These are phyloP conservation scores for Botia almorhae DNA, from an alignment of 2,797 vertebrate species.

Conservation along the genomic window DNA sequence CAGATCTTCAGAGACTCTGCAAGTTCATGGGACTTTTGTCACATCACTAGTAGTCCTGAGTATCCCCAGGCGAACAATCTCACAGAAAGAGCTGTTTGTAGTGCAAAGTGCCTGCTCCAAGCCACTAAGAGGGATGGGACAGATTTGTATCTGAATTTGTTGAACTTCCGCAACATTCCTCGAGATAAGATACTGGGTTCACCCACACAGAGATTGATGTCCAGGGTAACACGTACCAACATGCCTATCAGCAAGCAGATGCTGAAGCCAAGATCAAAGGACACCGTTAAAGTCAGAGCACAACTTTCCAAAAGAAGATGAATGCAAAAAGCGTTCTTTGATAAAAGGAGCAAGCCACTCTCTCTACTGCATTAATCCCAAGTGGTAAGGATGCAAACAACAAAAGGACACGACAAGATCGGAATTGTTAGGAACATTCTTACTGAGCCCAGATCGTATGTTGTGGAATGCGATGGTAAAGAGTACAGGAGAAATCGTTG, in stretches of 20 bases:
- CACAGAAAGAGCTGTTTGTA: not conserved
- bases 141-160: not conserved
- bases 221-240: too few species aligned
- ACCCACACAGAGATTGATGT: not conserved
- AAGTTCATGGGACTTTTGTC: constrained; percentile 6
- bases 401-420: not conserved
- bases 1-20: constrained; percentile 21
- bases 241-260: too few species aligned
- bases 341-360: not conserved
- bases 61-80: not conserved
- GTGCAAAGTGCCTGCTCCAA: not conserved
- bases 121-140: not conserved
- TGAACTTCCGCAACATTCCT: not conserved
- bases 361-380: not conserved
- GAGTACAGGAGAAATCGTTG: not conserved
- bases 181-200: not conserved
- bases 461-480: not conserved
- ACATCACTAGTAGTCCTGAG: constrained; percentile 22
- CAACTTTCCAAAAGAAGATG: too few species aligned
- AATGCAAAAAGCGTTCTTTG: too few species aligned
- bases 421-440: not conserved
- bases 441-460: too few species aligned
- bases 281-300: not conserved
- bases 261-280: not conserved
- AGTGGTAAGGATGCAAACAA: not conserved